Percentiles rank a stretch among this genome's conserved stretches.
phyloP scores from a whole-genome alignment of 2,888 invertebrate genomes.

The Agonopterix arenella region DNA sequence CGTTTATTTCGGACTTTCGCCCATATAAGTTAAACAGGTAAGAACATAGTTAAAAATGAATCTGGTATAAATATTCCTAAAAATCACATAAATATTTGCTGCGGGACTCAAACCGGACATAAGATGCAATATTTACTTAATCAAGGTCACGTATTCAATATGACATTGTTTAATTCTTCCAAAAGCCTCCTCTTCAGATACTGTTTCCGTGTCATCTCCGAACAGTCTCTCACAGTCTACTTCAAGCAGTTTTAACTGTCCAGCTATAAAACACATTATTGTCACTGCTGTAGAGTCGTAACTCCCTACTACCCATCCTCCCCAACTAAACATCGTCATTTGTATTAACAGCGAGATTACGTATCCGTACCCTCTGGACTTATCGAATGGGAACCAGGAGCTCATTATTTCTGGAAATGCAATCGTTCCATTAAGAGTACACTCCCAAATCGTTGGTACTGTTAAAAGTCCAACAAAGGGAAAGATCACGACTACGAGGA shows the following conservation, averaged over 20 bases:
- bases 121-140: conserved; percentile 36
- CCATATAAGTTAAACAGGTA: too few species aligned
- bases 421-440: too few species aligned
- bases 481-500: conserved; percentile 44
- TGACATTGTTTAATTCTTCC: conserved; percentile 43
- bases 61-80: too few species aligned
- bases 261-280: conserved; percentile 58
- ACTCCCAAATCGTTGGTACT: too few species aligned
- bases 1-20: too few species aligned
- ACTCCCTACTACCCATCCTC: conserved; percentile 54
- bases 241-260: conserved; percentile 50
- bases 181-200: conserved; percentile 26
- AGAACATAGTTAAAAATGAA: too few species aligned
- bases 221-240: conserved; percentile 45
- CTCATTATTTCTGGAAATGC: conserved; percentile 57
- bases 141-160: conserved; percentile 39
- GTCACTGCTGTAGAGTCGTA: conserved; percentile 58
- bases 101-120: background rate
- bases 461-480: conserved; percentile 36
- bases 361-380: conserved; percentile 42
- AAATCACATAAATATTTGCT: too few species aligned
- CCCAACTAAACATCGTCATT: conserved; percentile 45
- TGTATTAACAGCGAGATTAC: conserved; percentile 38
- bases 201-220: conserved; percentile 20
- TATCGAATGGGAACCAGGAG: conserved; percentile 58